A percentile compares a stretch with the other conserved stretches of the same genome.
Evolutionary conservation across 2,113 vertebrate species (phyloP).

Genomic region (Nanorana parkeri): DNA sequence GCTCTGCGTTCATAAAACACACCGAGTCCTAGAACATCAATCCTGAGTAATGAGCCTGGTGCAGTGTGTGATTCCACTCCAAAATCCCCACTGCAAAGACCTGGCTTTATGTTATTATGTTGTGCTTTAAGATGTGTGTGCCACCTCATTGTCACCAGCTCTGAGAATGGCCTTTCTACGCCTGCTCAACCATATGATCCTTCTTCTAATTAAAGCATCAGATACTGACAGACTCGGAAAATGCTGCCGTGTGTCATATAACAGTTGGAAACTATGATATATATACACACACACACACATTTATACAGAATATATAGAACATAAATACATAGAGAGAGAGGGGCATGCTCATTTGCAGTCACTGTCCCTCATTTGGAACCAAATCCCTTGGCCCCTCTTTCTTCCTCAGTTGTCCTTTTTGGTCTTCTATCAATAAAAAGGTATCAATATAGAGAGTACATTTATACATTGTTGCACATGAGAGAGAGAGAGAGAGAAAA

Average conservation of each 20-base stretch:
- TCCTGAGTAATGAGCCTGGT: slow-evolving; percentile 13
- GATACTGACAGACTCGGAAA: neutral
- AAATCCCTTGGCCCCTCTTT: too few species aligned
- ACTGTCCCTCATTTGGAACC: too few species aligned
- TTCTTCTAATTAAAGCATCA: slow-evolving; percentile 9
- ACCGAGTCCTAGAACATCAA: slow-evolving; percentile 18
- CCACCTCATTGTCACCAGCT: neutral
- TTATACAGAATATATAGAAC: too few species aligned
- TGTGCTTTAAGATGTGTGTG: neutral
- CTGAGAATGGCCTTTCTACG: neutral
- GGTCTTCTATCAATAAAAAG: too few species aligned
- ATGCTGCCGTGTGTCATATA: neutral
- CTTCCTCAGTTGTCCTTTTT: too few species aligned
- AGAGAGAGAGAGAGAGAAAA: too few species aligned
- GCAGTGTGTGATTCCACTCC: neutral
- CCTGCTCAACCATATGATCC: slow-evolving; percentile 2
- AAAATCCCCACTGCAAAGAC: neutral
- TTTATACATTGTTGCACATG: too few species aligned
- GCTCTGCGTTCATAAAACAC: slow-evolving; percentile 17
- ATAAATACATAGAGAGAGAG: too few species aligned
- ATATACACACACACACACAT: too few species aligned
- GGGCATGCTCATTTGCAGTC: too few species aligned
- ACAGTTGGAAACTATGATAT: neutral
- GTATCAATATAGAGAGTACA: too few species aligned
- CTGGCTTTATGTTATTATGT: slow-evolving; percentile 18